Evolutionary conservation across 2,113 vertebrate species (phyloP).

Genomic region (Neodontobutis hainanensis): DNA sequence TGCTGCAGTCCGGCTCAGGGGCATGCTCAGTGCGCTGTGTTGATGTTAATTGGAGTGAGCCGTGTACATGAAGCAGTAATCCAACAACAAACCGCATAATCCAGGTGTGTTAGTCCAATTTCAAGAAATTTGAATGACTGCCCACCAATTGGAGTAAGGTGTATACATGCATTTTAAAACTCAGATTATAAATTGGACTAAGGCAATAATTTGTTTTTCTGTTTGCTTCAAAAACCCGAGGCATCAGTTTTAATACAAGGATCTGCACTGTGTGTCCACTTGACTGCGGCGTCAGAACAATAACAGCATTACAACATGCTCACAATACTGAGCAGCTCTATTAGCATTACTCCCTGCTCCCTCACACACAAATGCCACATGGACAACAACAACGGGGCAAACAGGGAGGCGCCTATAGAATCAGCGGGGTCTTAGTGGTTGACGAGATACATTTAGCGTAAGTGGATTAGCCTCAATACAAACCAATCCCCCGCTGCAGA

Average conservation of each 20-base stretch:
- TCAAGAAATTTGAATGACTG: too few relatives aligned
- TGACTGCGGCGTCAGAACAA: conserved; percentile 57
- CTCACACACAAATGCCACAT: conserved; percentile 51
- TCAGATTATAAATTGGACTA: too few relatives aligned
- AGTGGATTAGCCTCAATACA: conserved; percentile 79
- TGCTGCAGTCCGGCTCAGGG: too few relatives aligned
- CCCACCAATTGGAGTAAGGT: too few relatives aligned
- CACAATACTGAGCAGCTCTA: conserved; percentile 56
- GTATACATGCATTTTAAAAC: too few relatives aligned
- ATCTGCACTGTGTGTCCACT: conserved; percentile 60
- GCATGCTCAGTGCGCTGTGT: too few relatives aligned
- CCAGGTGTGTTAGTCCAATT: too few relatives aligned
- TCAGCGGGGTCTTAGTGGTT: conserved; percentile 72
- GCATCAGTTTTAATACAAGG: conserved; percentile 44
- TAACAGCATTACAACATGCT: conserved; percentile 59
- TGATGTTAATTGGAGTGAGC: too few relatives aligned
- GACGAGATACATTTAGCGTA: conserved; percentile 77
- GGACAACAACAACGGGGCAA: conserved; percentile 53
- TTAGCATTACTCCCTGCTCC: conserved; percentile 46
- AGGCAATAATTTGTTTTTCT: too few relatives aligned
- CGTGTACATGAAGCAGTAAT: too few relatives aligned
- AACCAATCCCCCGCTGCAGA: conserved; percentile 61
- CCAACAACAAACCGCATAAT: too few relatives aligned
- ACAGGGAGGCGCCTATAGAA: conserved; percentile 68
- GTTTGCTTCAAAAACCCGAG: too few relatives aligned